A percentile compares a stretch with the other conserved stretches of the same genome.
Evolutionary conservation across 2,113 vertebrate genomes (phyloP).

Genomic region (Apteryx owenii): DNA sequence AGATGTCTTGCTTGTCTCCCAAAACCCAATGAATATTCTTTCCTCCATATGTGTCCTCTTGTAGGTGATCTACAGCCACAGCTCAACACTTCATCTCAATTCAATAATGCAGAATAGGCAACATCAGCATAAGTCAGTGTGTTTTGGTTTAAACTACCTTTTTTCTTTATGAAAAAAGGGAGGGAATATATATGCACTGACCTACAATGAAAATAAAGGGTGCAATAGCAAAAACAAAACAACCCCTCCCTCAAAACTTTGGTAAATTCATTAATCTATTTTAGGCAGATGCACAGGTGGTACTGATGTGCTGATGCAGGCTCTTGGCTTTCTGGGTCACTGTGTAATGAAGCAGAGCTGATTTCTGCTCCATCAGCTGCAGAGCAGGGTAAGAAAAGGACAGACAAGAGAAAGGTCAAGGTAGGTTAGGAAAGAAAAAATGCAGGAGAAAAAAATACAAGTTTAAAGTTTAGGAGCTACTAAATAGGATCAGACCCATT

Average conservation of each 20-base stretch:
- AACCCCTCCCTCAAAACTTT: not conserved
- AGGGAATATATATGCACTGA: not conserved
- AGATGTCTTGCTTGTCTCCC: not conserved
- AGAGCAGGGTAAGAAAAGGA: constrained; percentile 21
- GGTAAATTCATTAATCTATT: constrained; percentile 46
- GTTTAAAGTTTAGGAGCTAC: not conserved
- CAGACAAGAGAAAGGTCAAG: constrained; percentile 23
- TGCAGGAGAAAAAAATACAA: not conserved
- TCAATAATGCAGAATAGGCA: not conserved
- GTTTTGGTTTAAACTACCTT: not conserved
- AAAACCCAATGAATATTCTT: not conserved
- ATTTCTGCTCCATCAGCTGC: constrained; percentile 42
- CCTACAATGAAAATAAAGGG: constrained; percentile 13
- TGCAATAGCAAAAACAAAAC: not conserved
- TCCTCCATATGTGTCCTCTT: not conserved
- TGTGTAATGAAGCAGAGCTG: constrained; percentile 39
- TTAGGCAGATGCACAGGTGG: constrained; percentile 25
- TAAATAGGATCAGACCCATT: not conserved
- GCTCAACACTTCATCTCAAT: not conserved
- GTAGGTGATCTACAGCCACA: not conserved
- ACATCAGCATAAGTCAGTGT: not conserved
- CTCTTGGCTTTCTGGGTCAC: constrained; percentile 38
- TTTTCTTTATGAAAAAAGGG: not conserved
- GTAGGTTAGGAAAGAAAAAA: not conserved
- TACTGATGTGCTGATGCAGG: constrained; percentile 54